Percentiles rank a stretch among this genome's conserved stretches.
Conservation (phyloP, 2,888 invertebrate genomes). For the Fabriciana adippe region DNA sequence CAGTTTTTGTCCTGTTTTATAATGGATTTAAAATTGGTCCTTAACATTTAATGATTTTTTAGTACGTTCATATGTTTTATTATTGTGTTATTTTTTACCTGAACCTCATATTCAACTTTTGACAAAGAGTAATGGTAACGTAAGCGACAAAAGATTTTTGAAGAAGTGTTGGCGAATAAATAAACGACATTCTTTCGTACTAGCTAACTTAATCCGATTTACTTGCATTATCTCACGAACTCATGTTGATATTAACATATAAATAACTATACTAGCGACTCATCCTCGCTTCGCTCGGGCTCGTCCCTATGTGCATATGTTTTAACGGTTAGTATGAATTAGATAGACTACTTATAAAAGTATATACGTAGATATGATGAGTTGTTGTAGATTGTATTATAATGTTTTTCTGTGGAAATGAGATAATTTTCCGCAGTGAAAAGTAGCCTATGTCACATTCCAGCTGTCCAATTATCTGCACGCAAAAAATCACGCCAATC, state of each 20-base stretch:
- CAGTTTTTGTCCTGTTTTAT: neutral
- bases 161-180: constrained; percentile 44
- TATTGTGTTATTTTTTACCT: too few relatives aligned
- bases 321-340: too few relatives aligned
- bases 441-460: too few relatives aligned
- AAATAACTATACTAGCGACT: constrained; percentile 16
- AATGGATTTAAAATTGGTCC: neutral
- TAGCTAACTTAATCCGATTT: constrained; percentile 66
- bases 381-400: too few relatives aligned
- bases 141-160: constrained; percentile 40
- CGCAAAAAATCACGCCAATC: too few relatives aligned
- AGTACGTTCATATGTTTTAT: constrained; percentile 17
- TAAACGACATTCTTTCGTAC: constrained; percentile 48
- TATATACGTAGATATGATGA: too few relatives aligned
- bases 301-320: too few relatives aligned
- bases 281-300: too few relatives aligned
- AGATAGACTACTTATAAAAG: too few relatives aligned
- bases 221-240: constrained; percentile 58
- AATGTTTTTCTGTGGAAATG: too few relatives aligned
- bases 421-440: too few relatives aligned
- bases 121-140: constrained; percentile 39
- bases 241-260: constrained; percentile 36
- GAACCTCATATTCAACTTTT: constrained; percentile 25
- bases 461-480: too few relatives aligned
- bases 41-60: constrained; percentile 4